Conservation (phyloP, 1,140 invertebrate genomes). For the Phenacoccus solenopsis region DNA sequence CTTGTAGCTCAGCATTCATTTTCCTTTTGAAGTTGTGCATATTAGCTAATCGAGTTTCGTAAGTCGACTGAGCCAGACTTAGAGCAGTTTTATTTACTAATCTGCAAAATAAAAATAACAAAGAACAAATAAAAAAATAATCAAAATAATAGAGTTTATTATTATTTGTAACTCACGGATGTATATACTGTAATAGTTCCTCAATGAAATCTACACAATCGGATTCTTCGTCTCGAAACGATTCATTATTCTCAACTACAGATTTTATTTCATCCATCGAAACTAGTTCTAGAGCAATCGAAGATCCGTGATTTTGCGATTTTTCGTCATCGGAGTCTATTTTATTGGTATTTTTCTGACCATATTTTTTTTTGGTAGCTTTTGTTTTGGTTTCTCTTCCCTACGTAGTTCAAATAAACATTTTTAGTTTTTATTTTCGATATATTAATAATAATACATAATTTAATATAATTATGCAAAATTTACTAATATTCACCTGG, state of each 20-base stretch:
- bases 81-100: constrained; percentile 40
- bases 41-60: constrained; percentile 54
- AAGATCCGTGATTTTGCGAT: constrained; percentile 27
- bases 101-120: constrained; percentile 22
- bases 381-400: constrained; percentile 93
- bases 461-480: not conserved
- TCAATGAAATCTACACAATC: constrained; percentile 25
- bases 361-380: constrained; percentile 65
- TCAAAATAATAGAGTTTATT: not conserved
- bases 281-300: constrained; percentile 46
- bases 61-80: constrained; percentile 50
- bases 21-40: constrained; percentile 51
- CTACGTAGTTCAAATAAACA: constrained; percentile 24
- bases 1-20: constrained; percentile 63
- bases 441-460: too few species aligned
- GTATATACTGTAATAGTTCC: constrained; percentile 42
- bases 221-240: constrained; percentile 37
- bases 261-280: constrained; percentile 51
- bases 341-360: constrained; percentile 37
- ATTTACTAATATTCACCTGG: constrained; percentile 38
- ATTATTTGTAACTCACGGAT: constrained; percentile 34
- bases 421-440: not conserved
- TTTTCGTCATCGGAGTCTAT: constrained; percentile 48
- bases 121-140: constrained; percentile 31
- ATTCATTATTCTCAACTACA: constrained; percentile 44